Evolutionary conservation across 2,797 vertebrate genomes (phyloP).

Genomic region (Clarias fuscus): DNA sequence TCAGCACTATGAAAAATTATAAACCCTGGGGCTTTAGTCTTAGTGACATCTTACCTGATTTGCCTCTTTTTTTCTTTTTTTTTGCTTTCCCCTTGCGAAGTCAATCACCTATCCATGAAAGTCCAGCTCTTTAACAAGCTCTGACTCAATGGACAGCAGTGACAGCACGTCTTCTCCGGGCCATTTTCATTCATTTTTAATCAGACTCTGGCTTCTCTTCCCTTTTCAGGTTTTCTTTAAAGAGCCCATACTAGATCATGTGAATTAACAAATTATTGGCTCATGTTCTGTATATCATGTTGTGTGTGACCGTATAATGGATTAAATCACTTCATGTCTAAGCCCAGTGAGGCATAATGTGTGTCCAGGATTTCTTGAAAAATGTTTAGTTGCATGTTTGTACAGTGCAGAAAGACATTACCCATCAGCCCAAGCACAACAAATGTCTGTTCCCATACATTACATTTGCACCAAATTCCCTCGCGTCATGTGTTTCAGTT

Average conservation of each 20-base stretch:
- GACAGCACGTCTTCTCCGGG: neutral
- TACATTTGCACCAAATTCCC: neutral
- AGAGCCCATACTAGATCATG: neutral
- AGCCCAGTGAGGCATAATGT: neutral
- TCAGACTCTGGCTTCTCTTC: neutral
- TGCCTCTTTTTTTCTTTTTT: neutral
- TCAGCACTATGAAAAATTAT: too few relatives aligned
- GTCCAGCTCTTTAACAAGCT: conserved; percentile 1
- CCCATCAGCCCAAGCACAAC: neutral
- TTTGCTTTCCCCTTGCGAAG: neutral
- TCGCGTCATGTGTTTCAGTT: neutral
- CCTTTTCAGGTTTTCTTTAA: too few relatives aligned
- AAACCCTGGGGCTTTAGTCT: neutral
- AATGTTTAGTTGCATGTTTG: neutral
- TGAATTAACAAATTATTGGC: neutral
- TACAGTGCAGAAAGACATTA: neutral
- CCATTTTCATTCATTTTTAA: neutral
- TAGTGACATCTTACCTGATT: neutral
- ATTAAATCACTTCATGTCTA: neutral
- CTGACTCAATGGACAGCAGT: neutral
- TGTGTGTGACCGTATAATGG: neutral
- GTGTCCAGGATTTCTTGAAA: neutral
- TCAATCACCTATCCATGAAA: neutral
- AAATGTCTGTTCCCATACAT: neutral
- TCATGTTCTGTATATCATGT: neutral